These are phyloP conservation scores for Hylaeus anthracinus DNA, from an alignment of 1,140 invertebrate species.

Conservation along the genomic window DNA sequence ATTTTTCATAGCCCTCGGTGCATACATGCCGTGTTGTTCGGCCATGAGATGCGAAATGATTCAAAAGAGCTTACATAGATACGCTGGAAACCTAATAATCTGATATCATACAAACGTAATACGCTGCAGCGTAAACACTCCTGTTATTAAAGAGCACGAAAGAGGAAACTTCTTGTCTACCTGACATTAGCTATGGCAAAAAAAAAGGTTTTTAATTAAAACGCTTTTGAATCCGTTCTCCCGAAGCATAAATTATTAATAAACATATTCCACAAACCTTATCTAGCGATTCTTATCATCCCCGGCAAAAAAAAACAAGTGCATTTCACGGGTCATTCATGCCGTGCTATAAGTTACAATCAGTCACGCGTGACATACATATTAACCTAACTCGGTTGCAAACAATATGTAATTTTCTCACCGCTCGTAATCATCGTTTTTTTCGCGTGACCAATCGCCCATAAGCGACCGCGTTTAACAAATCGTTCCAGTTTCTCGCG, in stretches of 20 bases:
- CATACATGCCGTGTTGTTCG: slow-evolving; percentile 26
- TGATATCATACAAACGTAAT: neutral
- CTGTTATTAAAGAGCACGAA: neutral
- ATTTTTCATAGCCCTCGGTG: slow-evolving; percentile 21
- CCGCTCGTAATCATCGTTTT: slow-evolving; percentile 25
- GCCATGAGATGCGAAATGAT: neutral
- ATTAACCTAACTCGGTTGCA: slow-evolving; percentile 30
- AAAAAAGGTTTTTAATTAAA: neutral
- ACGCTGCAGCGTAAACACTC: no score
- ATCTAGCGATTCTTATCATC: slow-evolving; percentile 3
- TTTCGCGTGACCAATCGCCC: neutral
- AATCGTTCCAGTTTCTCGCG: slow-evolving; percentile 25
- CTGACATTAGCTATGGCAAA: neutral
- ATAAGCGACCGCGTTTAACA: neutral
- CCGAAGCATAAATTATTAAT: neutral
- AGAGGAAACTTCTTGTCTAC: slow-evolving; percentile 5
- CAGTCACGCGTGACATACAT: slow-evolving; percentile 25
- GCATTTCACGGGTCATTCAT: neutral
- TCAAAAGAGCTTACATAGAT: neutral
- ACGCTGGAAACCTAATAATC: slow-evolving; percentile 27
- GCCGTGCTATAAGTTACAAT: slow-evolving; percentile 8
- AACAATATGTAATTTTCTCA: slow-evolving; percentile 35
- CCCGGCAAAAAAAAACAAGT: neutral
- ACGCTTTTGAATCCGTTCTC: neutral
- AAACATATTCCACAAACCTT: neutral